These are phyloP conservation scores for Characodon lateralis DNA, from an alignment of 2,797 vertebrate genomes.

Conservation along the genomic window DNA sequence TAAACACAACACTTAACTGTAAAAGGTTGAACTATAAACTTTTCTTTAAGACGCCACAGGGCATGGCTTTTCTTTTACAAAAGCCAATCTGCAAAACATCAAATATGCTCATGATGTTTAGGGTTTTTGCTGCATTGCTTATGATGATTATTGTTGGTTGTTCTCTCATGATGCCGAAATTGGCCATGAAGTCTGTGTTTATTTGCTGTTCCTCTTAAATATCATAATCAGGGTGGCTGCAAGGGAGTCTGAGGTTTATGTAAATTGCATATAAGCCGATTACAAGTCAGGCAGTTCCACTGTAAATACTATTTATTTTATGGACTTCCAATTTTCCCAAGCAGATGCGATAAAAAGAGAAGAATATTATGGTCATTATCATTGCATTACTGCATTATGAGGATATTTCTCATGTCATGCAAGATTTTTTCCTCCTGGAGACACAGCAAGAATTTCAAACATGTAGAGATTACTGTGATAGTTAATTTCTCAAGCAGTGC, in stretches of 20 bases:
- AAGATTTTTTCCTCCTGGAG: conserved; percentile 55
- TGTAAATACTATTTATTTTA: conserved; percentile 84
- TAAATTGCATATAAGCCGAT: conserved; percentile 84
- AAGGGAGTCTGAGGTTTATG: conserved; percentile 81
- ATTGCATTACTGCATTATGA: conserved; percentile 75
- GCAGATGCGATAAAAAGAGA: conserved; percentile 79
- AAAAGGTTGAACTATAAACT: background rate
- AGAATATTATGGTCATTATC: conserved; percentile 79
- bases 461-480: conserved; percentile 30
- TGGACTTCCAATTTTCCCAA: conserved; percentile 80
- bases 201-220: conserved; percentile 76
- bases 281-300: conserved; percentile 78
- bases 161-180: conserved; percentile 44
- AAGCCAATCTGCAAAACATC: conserved; percentile 12
- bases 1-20: background rate
- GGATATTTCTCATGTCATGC: conserved; percentile 76
- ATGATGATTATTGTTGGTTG: conserved; percentile 35
- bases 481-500: conserved; percentile 28
- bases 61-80: background rate
- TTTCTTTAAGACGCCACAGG: background rate
- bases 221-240: conserved; percentile 78
- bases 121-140: conserved; percentile 33
- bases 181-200: conserved; percentile 73
- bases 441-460: conserved; percentile 35
- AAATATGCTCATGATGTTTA: conserved; percentile 31